Percentiles rank a stretch among this genome's conserved stretches.
phyloP scores from a whole-genome alignment of 1,140 invertebrate genomes.

The Zophobas morio region DNA sequence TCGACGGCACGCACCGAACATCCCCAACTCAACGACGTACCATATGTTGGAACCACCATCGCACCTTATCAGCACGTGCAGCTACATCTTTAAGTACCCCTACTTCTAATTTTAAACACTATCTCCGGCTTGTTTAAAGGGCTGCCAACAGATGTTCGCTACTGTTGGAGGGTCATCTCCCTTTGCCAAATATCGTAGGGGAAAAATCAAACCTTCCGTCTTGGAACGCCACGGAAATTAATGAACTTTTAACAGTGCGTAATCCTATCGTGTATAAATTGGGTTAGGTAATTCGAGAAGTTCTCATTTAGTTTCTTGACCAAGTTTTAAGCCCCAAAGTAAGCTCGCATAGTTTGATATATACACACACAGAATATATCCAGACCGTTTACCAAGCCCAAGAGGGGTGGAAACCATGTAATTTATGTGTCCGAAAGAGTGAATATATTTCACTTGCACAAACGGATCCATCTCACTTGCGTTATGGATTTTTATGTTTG shows the following conservation, averaged over 20 bases:
- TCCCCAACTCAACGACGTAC: constrained; percentile 30
- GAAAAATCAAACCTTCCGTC: constrained; percentile 9
- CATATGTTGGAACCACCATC: constrained; percentile 41
- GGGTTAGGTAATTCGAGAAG: constrained; percentile 36
- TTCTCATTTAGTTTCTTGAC: constrained; percentile 43
- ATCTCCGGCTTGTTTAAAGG: constrained; percentile 43
- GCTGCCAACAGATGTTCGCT: constrained; percentile 44
- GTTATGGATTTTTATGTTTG: constrained; percentile 30
- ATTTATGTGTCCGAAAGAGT: constrained; percentile 41
- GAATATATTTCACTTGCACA: constrained; percentile 40
- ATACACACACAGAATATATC: constrained; percentile 32
- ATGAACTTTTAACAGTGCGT: constrained; percentile 34
- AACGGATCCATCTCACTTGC: constrained; percentile 37
- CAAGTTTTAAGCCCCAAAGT: constrained; percentile 32
- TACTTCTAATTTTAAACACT: constrained; percentile 48
- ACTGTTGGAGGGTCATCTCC: constrained; percentile 31
- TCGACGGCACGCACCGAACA: constrained; percentile 16
- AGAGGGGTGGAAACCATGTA: constrained; percentile 35
- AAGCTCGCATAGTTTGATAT: constrained; percentile 32
- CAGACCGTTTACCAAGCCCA: constrained; percentile 34
- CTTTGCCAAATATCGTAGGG: background rate
- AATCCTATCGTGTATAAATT: constrained; percentile 37
- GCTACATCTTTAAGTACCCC: constrained; percentile 37
- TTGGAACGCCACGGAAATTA: constrained; percentile 9
- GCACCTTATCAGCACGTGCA: constrained; percentile 47